Percentiles rank a stretch among this genome's conserved stretches.
phyloP scores from a whole-genome alignment of 2,113 vertebrate species.

The Triplophysa tibetana region DNA sequence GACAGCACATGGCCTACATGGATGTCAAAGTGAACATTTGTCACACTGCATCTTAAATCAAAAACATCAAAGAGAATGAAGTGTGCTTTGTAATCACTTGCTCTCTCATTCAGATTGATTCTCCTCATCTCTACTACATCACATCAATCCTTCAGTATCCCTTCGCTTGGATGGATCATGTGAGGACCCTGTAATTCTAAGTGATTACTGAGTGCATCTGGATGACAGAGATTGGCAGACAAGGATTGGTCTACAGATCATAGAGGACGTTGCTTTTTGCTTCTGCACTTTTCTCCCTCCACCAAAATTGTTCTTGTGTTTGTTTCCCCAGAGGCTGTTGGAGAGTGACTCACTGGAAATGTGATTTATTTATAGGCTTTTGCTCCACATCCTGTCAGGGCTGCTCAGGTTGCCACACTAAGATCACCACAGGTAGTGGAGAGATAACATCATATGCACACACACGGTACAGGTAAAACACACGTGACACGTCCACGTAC shows the following conservation, averaged over 20 bases:
- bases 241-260: background rate
- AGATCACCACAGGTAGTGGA: constrained; percentile 39
- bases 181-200: background rate
- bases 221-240: background rate
- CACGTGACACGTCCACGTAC: background rate
- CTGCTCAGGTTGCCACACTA: constrained; percentile 44
- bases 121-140: constrained; percentile 4
- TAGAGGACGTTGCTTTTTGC: background rate
- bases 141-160: background rate
- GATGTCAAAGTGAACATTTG: background rate
- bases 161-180: constrained; percentile 1
- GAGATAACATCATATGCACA: constrained; percentile 33
- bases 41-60: background rate
- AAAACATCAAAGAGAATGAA: constrained; percentile 2
- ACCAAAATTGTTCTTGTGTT: constrained; percentile 35
- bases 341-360: constrained; percentile 43
- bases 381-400: constrained; percentile 26
- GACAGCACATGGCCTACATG: background rate
- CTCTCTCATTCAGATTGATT: background rate
- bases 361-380: constrained; percentile 51
- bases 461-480: background rate
- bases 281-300: constrained; percentile 15
- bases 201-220: constrained; percentile 28
- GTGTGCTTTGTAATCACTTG: background rate
- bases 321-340: constrained; percentile 56